These are phyloP conservation scores for Eutrigla gurnardus DNA, from an alignment of 2,797 vertebrate species.

Conservation along the genomic window DNA sequence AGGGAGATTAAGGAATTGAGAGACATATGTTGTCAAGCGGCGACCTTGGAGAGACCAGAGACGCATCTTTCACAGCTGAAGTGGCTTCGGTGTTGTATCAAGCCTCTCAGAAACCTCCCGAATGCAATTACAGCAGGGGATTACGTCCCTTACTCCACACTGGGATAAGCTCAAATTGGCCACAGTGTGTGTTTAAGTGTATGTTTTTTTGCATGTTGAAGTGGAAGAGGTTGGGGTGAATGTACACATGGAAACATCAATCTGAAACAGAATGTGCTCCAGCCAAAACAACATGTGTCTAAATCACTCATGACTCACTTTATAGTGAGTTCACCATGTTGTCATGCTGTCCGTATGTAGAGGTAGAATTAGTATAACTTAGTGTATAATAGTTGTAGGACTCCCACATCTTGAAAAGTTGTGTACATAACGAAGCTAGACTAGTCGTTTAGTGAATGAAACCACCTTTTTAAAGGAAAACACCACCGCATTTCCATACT, in stretches of 20 bases:
- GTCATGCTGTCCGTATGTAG: too few species aligned
- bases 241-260: not conserved
- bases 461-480: too few species aligned
- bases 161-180: constrained; percentile 65
- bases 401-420: too few species aligned
- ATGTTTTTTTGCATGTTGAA: constrained; percentile 54
- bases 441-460: too few species aligned
- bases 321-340: too few species aligned
- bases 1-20: constrained; percentile 73
- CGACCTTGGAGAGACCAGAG: constrained; percentile 68
- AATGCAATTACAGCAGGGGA: constrained; percentile 76
- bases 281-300: not conserved
- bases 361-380: too few species aligned
- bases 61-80: constrained; percentile 49
- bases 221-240: constrained; percentile 42
- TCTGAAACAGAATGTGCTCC: not conserved
- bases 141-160: constrained; percentile 65
- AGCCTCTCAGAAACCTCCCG: constrained; percentile 50
- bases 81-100: constrained; percentile 54
- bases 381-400: too few species aligned
- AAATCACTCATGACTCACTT: too few species aligned
- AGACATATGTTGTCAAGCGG: constrained; percentile 65
- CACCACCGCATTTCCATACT: too few species aligned
- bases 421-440: too few species aligned
- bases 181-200: constrained; percentile 72